Evolutionary conservation across 1,140 invertebrate species (phyloP).

Genomic region (Daktulosphaira vitifoliae): DNA sequence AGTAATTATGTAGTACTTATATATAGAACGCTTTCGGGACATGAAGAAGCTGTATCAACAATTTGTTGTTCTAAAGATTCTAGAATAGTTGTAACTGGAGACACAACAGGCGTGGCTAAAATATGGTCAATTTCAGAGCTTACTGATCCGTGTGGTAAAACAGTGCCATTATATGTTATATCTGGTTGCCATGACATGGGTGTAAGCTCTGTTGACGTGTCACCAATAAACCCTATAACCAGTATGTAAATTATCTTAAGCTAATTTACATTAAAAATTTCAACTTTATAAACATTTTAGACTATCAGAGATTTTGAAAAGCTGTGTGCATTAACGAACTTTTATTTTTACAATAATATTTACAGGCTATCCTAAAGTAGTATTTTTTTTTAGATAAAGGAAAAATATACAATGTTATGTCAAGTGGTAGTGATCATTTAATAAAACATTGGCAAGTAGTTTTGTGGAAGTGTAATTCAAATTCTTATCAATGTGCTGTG

Average conservation of each 20-base stretch:
- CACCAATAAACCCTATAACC: constrained; percentile 41
- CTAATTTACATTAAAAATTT: too few species aligned
- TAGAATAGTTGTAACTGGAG: constrained; percentile 35
- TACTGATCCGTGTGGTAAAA: not conserved
- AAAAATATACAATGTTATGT: constrained; percentile 51
- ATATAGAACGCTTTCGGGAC: not conserved
- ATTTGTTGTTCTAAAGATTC: constrained; percentile 37
- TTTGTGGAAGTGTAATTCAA: not conserved
- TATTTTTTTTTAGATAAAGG: constrained; percentile 36
- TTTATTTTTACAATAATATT: too few species aligned
- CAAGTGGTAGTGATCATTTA: constrained; percentile 62
- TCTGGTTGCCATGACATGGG: constrained; percentile 68
- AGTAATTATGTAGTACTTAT: too few species aligned
- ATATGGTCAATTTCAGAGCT: constrained; percentile 34
- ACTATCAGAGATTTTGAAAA: too few species aligned
- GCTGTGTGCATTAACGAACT: too few species aligned
- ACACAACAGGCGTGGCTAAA: constrained; percentile 36
- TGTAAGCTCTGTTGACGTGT: constrained; percentile 58
- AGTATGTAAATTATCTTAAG: constrained; percentile 37
- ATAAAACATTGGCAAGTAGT: constrained; percentile 63
- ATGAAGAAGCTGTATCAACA: constrained; percentile 38
- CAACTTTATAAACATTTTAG: too few species aligned
- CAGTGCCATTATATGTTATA: constrained; percentile 29
- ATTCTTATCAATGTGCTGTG: not conserved
- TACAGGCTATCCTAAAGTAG: too few species aligned